These are phyloP conservation scores for Ophion ellenae DNA, from an alignment of 2,888 invertebrate species.

Conservation along the genomic window DNA sequence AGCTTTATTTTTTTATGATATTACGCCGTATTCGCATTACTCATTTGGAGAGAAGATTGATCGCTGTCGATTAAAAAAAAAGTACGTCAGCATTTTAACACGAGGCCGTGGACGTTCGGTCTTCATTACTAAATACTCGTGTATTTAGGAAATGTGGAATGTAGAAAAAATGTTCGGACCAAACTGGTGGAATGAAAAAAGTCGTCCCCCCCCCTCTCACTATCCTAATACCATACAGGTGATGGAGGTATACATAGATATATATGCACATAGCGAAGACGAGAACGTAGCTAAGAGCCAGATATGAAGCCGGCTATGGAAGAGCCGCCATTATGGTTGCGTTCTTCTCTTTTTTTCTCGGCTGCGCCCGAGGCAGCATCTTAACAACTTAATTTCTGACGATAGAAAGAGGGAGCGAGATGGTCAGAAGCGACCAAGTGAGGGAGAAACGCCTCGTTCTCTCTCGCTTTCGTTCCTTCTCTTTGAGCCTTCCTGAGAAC, in stretches of 20 bases:
- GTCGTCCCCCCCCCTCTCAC: too few relatives aligned
- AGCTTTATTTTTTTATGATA: background rate
- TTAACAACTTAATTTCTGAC: slow-evolving; percentile 80
- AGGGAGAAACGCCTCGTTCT: slow-evolving; percentile 26
- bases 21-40: background rate
- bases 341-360: slow-evolving; percentile 68
- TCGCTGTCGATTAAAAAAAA: background rate
- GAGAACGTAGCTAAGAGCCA: too few relatives aligned
- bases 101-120: too few relatives aligned
- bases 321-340: slow-evolving; percentile 72
- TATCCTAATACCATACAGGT: too few relatives aligned
- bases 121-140: too few relatives aligned
- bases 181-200: too few relatives aligned
- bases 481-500: slow-evolving; percentile 22
- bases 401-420: slow-evolving; percentile 71
- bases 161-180: too few relatives aligned
- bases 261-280: too few relatives aligned
- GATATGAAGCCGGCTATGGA: slow-evolving; percentile 48
- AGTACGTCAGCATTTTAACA: too few relatives aligned
- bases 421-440: slow-evolving; percentile 12
- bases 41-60: background rate
- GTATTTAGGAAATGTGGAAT: too few relatives aligned
- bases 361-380: slow-evolving; percentile 78
- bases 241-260: too few relatives aligned
- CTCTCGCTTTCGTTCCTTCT: slow-evolving; percentile 6